A percentile compares a stretch with the other conserved stretches of the same genome.
Evolutionary conservation across 2,797 vertebrate species (phyloP).

Genomic region (Psittacula derbiana): DNA sequence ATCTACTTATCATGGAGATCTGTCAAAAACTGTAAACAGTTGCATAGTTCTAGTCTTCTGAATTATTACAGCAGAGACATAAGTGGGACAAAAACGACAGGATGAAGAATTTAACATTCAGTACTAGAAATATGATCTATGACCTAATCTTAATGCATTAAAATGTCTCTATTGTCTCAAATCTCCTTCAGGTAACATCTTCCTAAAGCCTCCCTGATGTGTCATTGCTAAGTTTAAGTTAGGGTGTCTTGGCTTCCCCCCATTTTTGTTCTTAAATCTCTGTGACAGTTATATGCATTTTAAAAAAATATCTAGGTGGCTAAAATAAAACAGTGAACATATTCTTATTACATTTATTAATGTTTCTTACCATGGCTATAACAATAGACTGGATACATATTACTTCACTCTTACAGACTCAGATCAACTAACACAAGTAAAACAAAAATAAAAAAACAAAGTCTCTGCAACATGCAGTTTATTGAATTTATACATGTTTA

Average conservation of each 20-base stretch:
- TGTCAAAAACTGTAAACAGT: neutral
- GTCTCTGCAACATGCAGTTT: neutral
- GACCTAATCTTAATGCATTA: neutral
- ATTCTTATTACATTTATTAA: neutral
- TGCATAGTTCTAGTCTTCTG: neutral
- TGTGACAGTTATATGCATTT: neutral
- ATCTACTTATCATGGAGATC: neutral
- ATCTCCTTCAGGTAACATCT: neutral
- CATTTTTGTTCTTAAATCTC: neutral
- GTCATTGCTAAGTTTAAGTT: neutral
- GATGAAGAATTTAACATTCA: neutral
- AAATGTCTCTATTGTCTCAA: neutral
- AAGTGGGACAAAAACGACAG: neutral
- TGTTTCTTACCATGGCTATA: neutral
- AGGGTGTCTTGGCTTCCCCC: neutral
- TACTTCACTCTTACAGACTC: neutral
- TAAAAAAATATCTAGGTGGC: neutral
- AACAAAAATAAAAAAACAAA: neutral
- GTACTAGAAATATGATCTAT: neutral
- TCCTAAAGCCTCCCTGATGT: neutral
- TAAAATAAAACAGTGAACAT: neutral
- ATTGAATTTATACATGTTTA: neutral
- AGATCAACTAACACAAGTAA: neutral
- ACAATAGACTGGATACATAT: accelerated
- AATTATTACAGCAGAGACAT: neutral